Conservation (phyloP, 2,888 invertebrate species). For the Imbricaverruca yamaguchii region DNA sequence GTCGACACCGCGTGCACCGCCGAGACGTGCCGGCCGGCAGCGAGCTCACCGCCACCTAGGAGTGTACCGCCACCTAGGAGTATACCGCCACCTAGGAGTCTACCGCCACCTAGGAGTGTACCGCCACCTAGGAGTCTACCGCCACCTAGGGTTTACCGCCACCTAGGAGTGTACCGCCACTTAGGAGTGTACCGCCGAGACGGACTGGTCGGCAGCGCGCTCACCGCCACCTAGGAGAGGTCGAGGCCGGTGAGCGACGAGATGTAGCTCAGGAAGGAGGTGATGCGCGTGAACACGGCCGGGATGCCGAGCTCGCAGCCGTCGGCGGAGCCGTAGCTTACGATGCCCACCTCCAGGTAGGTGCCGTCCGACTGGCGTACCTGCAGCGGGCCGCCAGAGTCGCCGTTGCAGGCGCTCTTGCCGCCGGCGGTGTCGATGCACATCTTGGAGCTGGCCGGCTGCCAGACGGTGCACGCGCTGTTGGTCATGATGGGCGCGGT, state of each 20-base stretch:
- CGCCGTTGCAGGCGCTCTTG: conserved; percentile 14
- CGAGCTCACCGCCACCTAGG: too few species aligned
- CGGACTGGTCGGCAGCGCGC: too few species aligned
- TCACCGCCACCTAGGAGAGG: not conserved
- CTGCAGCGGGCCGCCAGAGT: conserved; percentile 2
- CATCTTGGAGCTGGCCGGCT: not conserved
- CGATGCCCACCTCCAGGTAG: not conserved
- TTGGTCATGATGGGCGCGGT: not conserved
- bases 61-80: too few species aligned
- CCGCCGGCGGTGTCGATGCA: not conserved
- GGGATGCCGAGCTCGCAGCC: conserved; percentile 5
- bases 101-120: too few species aligned
- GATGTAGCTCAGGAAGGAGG: conserved; percentile 1
- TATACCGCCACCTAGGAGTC: too few species aligned
- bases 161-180: too few species aligned
- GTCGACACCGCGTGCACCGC: too few species aligned
- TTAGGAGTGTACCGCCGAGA: too few species aligned
- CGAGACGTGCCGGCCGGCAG: too few species aligned
- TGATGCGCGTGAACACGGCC: conserved; percentile 16
- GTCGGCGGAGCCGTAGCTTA: not conserved
- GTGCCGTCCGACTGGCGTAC: not conserved
- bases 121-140: too few species aligned
- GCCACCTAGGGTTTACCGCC: too few species aligned
- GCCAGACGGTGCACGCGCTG: not conserved
- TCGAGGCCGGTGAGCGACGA: not conserved